Percentiles rank a stretch among this genome's conserved stretches.
phyloP scores from a whole-genome alignment of 2,797 vertebrate species.

The Crotalus adamanteus region DNA sequence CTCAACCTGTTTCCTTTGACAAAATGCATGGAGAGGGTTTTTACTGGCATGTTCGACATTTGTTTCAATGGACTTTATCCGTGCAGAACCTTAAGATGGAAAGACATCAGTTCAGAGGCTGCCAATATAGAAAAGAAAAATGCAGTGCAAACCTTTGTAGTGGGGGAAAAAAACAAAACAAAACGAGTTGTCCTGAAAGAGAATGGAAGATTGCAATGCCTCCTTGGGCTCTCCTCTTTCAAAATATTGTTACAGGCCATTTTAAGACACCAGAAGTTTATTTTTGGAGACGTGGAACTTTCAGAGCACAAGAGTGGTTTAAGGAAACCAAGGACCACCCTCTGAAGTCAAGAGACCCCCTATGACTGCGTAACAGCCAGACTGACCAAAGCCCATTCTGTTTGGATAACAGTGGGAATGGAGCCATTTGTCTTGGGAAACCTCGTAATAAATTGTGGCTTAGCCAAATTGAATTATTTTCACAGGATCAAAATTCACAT shows the following conservation, averaged over 20 bases:
- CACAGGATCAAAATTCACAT: slow-evolving; percentile 29
- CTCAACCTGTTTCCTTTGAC: not conserved
- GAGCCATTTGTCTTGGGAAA: slow-evolving; percentile 60
- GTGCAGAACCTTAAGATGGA: not conserved
- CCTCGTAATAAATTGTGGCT: slow-evolving; percentile 59
- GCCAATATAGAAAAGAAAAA: not conserved
- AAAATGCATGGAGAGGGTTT: not conserved
- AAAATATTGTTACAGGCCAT: slow-evolving; percentile 48
- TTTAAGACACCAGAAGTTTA: slow-evolving; percentile 40
- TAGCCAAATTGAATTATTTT: slow-evolving; percentile 53
- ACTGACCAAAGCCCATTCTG: slow-evolving; percentile 56
- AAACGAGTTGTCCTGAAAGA: slow-evolving; percentile 26
- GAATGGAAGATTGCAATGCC: slow-evolving; percentile 40
- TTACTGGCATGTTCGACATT: not conserved
- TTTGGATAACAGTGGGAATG: slow-evolving; percentile 62
- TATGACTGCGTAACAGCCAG: slow-evolving; percentile 57
- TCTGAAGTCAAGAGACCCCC: slow-evolving; percentile 59
- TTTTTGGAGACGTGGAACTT: slow-evolving; percentile 55
- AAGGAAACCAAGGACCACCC: slow-evolving; percentile 40
- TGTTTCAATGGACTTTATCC: not conserved
- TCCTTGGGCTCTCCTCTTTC: slow-evolving; percentile 50
- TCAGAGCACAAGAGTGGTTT: slow-evolving; percentile 65
- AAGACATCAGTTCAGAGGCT: not conserved
- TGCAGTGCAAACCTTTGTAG: slow-evolving; percentile 15
- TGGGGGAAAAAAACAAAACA: not conserved